These are phyloP conservation scores for Leptinotarsa undecemlineata DNA, from an alignment of 1,140 invertebrate genomes.

Conservation along the genomic window DNA sequence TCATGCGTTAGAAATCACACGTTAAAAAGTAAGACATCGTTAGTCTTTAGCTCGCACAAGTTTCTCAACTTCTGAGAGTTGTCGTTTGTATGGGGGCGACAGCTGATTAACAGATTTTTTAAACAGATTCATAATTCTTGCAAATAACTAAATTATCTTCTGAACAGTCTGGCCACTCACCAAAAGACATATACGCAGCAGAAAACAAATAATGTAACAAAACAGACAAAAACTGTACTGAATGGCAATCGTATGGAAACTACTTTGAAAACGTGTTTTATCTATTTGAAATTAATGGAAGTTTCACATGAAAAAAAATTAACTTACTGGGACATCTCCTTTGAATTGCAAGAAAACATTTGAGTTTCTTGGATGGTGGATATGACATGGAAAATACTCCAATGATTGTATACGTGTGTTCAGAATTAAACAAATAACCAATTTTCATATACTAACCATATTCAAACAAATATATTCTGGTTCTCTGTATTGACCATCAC, in stretches of 20 bases:
- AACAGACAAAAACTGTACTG: constrained; percentile 3
- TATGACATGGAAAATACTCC: constrained; percentile 18
- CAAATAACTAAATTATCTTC: too few species aligned
- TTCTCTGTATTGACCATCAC: not conserved
- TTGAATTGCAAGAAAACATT: constrained; percentile 37
- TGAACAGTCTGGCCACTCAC: not conserved
- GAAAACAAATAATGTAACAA: not conserved
- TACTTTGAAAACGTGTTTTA: not conserved
- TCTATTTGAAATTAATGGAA: not conserved
- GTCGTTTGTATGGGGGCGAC: too few species aligned
- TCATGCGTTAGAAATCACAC: too few species aligned
- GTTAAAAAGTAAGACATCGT: too few species aligned
- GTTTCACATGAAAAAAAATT: constrained; percentile 24
- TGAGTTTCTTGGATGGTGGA: constrained; percentile 30
- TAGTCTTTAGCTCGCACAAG: too few species aligned
- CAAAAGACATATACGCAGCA: constrained; percentile 3
- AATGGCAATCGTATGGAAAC: not conserved
- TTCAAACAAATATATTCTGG: too few species aligned
- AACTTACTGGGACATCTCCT: constrained; percentile 33
- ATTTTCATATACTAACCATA: too few species aligned
- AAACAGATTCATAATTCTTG: too few species aligned
- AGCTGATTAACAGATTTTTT: too few species aligned
- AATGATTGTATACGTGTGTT: constrained; percentile 28
- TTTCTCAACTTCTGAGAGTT: too few species aligned
- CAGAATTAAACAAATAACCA: not conserved